A percentile compares a stretch with the other conserved stretches of the same genome.
Evolutionary conservation across 2,113 vertebrate species (phyloP).

Genomic region (Crotalus tigris): DNA sequence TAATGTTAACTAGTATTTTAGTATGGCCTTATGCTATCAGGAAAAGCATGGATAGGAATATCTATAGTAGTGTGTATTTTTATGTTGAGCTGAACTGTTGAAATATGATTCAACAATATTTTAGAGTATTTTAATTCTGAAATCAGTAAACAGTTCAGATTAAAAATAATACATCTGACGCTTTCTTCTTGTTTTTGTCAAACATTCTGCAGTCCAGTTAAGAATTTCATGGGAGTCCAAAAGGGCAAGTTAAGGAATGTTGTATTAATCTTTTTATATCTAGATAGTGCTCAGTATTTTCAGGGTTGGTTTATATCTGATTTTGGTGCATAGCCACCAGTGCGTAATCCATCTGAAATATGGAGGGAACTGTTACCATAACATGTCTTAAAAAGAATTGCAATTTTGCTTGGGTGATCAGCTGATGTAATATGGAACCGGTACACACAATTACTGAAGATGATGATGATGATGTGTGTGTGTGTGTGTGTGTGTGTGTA

Average conservation of each 20-base stretch:
- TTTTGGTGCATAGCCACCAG: constrained; percentile 49
- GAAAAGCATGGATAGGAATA: background rate
- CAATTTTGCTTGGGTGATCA: background rate
- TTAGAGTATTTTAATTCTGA: background rate
- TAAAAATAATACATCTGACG: background rate
- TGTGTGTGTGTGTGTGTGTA: background rate
- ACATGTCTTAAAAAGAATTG: background rate
- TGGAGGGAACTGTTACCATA: background rate
- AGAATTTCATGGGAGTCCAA: background rate
- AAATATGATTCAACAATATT: background rate
- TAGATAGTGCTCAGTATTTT: constrained; percentile 40
- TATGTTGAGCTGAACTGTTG: background rate
- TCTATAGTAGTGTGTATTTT: background rate
- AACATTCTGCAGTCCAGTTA: background rate
- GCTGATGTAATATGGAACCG: background rate
- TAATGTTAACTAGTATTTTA: background rate
- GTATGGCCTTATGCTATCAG: background rate
- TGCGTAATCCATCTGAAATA: background rate
- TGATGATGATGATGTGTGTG: no score
- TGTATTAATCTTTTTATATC: constrained; percentile 4
- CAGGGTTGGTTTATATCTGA: constrained; percentile 44
- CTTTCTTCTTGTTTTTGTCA: background rate
- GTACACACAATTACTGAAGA: background rate
- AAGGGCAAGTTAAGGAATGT: background rate
- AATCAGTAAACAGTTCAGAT: background rate